A percentile compares a stretch with the other conserved stretches of the same genome.
These are phyloP conservation scores for Paradoxurus hermaphroditus DNA, from an alignment of 2,113 vertebrate genomes.

Conservation along the genomic window DNA sequence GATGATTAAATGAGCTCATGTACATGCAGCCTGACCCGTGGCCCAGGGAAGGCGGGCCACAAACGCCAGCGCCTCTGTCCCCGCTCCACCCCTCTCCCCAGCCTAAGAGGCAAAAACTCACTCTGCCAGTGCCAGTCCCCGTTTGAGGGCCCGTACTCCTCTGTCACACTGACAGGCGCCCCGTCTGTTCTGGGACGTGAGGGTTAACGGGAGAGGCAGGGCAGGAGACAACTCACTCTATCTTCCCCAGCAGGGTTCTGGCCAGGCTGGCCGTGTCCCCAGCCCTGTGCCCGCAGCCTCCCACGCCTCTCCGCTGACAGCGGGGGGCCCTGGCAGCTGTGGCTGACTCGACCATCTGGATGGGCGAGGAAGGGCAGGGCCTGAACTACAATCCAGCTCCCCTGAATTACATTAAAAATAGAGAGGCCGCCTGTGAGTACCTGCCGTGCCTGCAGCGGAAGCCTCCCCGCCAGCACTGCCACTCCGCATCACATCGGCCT, in stretches of 20 bases:
- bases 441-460: slow-evolving; percentile 54
- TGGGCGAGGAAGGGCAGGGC: background rate
- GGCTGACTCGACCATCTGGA: slow-evolving; percentile 13
- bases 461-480: slow-evolving; percentile 77
- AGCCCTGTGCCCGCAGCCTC: background rate
- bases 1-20: background rate
- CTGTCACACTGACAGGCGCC: background rate
- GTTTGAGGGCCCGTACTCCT: background rate
- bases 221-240: slow-evolving; percentile 30
- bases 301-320: slow-evolving; percentile 35
- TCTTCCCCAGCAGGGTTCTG: background rate
- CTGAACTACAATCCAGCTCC: slow-evolving; percentile 30
- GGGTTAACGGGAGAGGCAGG: background rate
- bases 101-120: background rate
- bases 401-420: slow-evolving; percentile 10
- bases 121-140: background rate
- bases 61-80: background rate
- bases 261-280: background rate
- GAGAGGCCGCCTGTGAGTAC: background rate
- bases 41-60: background rate
- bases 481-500: slow-evolving; percentile 63
- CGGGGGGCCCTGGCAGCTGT: slow-evolving; percentile 46
- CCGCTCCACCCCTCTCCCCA: background rate
- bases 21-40: background rate
- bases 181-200: slow-evolving; percentile 21